phyloP scores from a whole-genome alignment of 2,888 invertebrate genomes.

The Andrena bicolor region DNA sequence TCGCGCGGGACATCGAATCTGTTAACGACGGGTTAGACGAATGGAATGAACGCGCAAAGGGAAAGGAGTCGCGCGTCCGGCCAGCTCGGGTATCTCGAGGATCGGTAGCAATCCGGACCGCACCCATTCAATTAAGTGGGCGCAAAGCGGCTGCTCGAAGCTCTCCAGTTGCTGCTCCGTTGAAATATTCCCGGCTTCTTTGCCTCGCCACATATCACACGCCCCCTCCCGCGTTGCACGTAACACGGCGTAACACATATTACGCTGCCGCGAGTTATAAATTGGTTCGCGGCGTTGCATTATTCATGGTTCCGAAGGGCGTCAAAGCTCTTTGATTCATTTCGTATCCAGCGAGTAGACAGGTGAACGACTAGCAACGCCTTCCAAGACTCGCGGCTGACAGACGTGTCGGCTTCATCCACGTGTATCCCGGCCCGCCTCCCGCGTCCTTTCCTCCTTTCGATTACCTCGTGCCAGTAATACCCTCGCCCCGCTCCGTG shows the following conservation, averaged over 20 bases:
- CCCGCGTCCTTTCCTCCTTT: not conserved
- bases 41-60: not conserved
- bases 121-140: slow-evolving; percentile 68
- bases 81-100: slow-evolving; percentile 30
- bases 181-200: slow-evolving; percentile 71
- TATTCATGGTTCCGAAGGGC: slow-evolving; percentile 77
- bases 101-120: slow-evolving; percentile 37
- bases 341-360: slow-evolving; percentile 74
- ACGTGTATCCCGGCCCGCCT: slow-evolving; percentile 24
- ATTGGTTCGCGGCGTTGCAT: slow-evolving; percentile 77
- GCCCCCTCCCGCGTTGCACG: slow-evolving; percentile 48
- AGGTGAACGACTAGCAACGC: slow-evolving; percentile 59
- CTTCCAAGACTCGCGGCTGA: slow-evolving; percentile 63
- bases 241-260: slow-evolving; percentile 75
- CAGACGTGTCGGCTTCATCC: slow-evolving; percentile 56
- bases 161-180: slow-evolving; percentile 26
- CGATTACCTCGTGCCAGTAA: not conserved
- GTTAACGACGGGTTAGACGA: slow-evolving; percentile 29
- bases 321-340: slow-evolving; percentile 79
- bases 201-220: slow-evolving; percentile 66
- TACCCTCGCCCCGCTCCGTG: not conserved
- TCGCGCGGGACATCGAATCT: not conserved
- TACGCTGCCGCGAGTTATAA: slow-evolving; percentile 77
- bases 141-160: slow-evolving; percentile 53
- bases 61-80: not conserved